Evolutionary conservation across 2,113 vertebrate species (phyloP).

Genomic region (Hippocampus mohnikei): DNA sequence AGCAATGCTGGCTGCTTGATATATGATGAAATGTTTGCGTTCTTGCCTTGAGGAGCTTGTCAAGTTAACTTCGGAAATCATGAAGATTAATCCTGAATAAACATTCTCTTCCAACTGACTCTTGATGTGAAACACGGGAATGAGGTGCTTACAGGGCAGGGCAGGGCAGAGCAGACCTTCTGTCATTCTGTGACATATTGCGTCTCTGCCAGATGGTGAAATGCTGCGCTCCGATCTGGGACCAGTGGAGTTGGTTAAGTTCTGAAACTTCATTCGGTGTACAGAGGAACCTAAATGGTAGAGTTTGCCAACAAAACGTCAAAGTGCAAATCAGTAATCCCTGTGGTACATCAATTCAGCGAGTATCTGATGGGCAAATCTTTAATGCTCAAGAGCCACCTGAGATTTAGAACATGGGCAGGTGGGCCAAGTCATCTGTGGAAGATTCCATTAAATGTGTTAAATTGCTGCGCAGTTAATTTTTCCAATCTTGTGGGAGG

Average conservation of each 20-base stretch:
- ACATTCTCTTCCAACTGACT: conserved; percentile 22
- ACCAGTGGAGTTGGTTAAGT: conserved; percentile 18
- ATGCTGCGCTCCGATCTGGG: conserved; percentile 24
- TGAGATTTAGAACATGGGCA: too few relatives aligned
- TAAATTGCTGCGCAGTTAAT: too few relatives aligned
- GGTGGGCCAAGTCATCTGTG: too few relatives aligned
- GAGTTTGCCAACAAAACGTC: background rate
- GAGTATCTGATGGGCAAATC: too few relatives aligned
- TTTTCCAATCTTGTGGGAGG: too few relatives aligned
- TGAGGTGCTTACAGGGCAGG: background rate
- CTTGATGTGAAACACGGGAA: conserved; percentile 26
- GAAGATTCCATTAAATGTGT: too few relatives aligned
- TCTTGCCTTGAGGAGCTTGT: conserved; percentile 38
- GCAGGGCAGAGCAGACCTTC: background rate
- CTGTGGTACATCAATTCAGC: too few relatives aligned
- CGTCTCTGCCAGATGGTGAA: conserved; percentile 30
- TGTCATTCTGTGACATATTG: too few relatives aligned
- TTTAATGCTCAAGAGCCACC: too few relatives aligned
- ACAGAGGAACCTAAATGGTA: background rate
- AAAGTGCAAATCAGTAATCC: too few relatives aligned
- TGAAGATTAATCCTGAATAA: conserved; percentile 48
- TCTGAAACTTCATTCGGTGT: conserved; percentile 1
- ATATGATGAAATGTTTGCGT: conserved; percentile 33
- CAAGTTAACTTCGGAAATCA: conserved; percentile 54
- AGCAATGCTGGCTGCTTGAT: conserved; percentile 33